Evolutionary conservation across 2,797 vertebrate species (phyloP).

Genomic region (Picus viridis): DNA sequence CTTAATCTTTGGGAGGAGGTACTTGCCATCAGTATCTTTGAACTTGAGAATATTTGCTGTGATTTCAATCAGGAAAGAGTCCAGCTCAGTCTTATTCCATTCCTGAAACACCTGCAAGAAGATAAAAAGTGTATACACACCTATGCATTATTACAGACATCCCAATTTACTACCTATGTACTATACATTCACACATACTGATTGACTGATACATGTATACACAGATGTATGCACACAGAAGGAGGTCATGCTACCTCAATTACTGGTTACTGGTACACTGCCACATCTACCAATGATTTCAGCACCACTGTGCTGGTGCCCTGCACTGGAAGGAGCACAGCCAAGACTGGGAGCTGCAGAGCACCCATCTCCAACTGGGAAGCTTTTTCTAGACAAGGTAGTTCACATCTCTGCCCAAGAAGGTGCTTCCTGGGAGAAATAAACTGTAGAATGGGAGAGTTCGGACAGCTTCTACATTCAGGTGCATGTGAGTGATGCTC

Average conservation of each 20-base stretch:
- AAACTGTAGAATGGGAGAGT: not conserved
- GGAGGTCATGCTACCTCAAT: no score
- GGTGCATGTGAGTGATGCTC: not conserved
- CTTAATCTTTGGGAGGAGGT: conserved; percentile 92
- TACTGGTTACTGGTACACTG: not conserved
- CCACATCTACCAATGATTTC: not conserved
- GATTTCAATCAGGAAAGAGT: conserved; percentile 98
- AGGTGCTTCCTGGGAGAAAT: not conserved
- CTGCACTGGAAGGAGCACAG: not conserved
- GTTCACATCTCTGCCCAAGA: not conserved
- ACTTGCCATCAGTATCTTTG: conserved; percentile 83
- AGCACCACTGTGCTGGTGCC: not conserved
- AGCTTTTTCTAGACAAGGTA: not conserved
- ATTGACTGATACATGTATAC: not conserved
- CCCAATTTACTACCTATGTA: not conserved
- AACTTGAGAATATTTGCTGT: conserved; percentile 94
- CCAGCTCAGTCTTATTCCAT: conserved; percentile 97
- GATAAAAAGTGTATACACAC: not conserved
- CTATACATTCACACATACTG: not conserved
- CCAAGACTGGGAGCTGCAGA: not conserved
- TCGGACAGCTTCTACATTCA: not conserved
- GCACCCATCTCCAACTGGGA: not conserved
- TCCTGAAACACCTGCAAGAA: conserved; percentile 85
- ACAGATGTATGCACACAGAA: not conserved
- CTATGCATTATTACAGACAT: accelerated